Conservation (phyloP, 2,888 invertebrate species). For the Melangyna quadrimaculata region DNA sequence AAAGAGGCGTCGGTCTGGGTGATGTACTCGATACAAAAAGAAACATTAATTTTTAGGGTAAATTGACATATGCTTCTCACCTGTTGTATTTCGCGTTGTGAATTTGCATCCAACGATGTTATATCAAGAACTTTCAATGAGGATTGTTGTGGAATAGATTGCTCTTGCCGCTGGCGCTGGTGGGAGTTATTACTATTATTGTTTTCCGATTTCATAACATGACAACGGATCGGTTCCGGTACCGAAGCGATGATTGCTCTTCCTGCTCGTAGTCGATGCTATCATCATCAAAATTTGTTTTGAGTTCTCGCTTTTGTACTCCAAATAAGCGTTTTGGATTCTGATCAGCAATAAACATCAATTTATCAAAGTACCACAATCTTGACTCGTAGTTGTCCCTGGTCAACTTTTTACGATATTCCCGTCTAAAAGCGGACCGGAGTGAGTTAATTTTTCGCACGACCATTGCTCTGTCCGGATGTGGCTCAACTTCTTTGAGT, state of each 20-base stretch:
- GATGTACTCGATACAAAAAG: too few species aligned
- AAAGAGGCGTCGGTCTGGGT: too few species aligned
- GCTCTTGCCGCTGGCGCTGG: conserved; percentile 73
- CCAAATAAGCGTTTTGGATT: conserved; percentile 76
- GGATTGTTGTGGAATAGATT: conserved; percentile 38
- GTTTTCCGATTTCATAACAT: conserved; percentile 48
- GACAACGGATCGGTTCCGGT: conserved; percentile 6
- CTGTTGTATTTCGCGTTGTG: conserved; percentile 73
- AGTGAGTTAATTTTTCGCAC: conserved; percentile 80
- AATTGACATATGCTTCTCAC: background rate
- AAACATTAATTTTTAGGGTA: background rate
- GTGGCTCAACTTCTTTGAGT: conserved; percentile 79
- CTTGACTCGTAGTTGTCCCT: conserved; percentile 79
- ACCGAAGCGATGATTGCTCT: conserved; percentile 64
- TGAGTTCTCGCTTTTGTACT: conserved; percentile 75
- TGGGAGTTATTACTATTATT: conserved; percentile 15
- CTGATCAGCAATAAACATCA: conserved; percentile 79
- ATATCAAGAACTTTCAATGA: conserved; percentile 79
- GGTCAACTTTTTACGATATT: conserved; percentile 77
- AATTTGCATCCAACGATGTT: conserved; percentile 79
- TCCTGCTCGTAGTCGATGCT: conserved; percentile 79
- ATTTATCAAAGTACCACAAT: conserved; percentile 79
- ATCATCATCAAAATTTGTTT: conserved; percentile 78
- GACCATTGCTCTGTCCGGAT: conserved; percentile 80
- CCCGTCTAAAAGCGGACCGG: conserved; percentile 79